Percentiles rank a stretch among this genome's conserved stretches.
Conservation (phyloP, 2,888 invertebrate genomes). For the Drosophila mimetica region DNA sequence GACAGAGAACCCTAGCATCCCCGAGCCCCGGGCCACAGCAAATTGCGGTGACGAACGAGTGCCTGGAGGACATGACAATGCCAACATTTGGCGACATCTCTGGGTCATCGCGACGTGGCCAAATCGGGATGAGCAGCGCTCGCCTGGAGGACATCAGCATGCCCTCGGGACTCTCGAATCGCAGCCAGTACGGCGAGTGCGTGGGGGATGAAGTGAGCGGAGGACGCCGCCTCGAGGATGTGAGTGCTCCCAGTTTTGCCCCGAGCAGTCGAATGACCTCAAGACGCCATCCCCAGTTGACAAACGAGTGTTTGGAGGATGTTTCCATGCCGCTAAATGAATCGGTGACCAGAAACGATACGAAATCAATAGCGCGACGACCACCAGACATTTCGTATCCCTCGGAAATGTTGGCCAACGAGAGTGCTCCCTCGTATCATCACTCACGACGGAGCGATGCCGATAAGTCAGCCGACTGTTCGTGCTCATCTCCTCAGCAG, state of each 20-base stretch:
- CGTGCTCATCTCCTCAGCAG: not conserved
- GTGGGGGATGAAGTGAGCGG: not conserved
- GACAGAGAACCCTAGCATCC: not conserved
- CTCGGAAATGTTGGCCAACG: slow-evolving; percentile 15
- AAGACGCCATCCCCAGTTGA: slow-evolving; percentile 4
- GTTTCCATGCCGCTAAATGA: slow-evolving; percentile 33
- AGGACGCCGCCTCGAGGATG: slow-evolving; percentile 14
- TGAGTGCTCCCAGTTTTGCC: slow-evolving; percentile 12
- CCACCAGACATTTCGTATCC: slow-evolving; percentile 26
- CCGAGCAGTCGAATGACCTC: not conserved
- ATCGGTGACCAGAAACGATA: not conserved
- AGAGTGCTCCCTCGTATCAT: slow-evolving; percentile 32
- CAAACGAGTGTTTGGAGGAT: slow-evolving; percentile 24
- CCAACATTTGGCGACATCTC: slow-evolving; percentile 12
- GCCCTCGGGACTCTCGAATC: not conserved
- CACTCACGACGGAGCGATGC: not conserved
- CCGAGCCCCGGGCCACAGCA: not conserved
- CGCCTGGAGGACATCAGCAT: slow-evolving; percentile 5
- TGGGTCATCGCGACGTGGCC: slow-evolving; percentile 11
- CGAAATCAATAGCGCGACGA: not conserved
- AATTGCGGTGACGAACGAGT: slow-evolving; percentile 20
- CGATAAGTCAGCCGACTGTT: not conserved
- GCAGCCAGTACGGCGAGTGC: not conserved
- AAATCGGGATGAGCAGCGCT: not conserved
- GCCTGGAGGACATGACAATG: slow-evolving; percentile 30